Conservation (phyloP, 2,113 vertebrate genomes). For the Channa maculata region DNA sequence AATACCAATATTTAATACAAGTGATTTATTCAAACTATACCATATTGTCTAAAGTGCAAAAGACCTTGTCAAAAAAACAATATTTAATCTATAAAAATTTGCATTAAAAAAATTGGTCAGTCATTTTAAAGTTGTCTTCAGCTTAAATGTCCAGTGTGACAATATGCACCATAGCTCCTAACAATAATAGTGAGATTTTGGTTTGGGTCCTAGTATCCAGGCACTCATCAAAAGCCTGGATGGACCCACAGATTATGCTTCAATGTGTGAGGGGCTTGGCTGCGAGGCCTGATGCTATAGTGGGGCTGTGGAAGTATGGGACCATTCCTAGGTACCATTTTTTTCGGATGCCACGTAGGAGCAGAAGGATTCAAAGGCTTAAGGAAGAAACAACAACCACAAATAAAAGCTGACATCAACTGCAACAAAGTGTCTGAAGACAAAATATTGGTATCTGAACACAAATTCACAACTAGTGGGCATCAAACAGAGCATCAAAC, state of each 20-base stretch:
- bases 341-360: conserved; percentile 70
- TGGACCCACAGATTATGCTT: conserved; percentile 71
- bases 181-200: conserved; percentile 71
- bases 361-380: conserved; percentile 65
- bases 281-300: conserved; percentile 70
- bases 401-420: background rate
- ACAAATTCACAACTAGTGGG: background rate
- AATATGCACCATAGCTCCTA: conserved; percentile 41
- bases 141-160: conserved; percentile 59
- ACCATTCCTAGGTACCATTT: conserved; percentile 41
- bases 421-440: background rate
- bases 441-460: no score
- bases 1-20: conserved; percentile 66
- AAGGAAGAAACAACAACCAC: background rate
- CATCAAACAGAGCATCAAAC: background rate
- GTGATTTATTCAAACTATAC: conserved; percentile 70
- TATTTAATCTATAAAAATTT: conserved; percentile 52
- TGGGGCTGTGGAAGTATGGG: conserved; percentile 61
- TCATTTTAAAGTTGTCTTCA: conserved; percentile 63
- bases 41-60: conserved; percentile 82
- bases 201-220: conserved; percentile 71
- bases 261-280: conserved; percentile 73
- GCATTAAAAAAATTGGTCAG: conserved; percentile 68
- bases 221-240: conserved; percentile 68
- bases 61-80: conserved; percentile 48